A percentile compares a stretch with the other conserved stretches of the same genome.
Evolutionary conservation across 2,888 invertebrate species (phyloP).

Genomic region (Ischnus inquisitorius): DNA sequence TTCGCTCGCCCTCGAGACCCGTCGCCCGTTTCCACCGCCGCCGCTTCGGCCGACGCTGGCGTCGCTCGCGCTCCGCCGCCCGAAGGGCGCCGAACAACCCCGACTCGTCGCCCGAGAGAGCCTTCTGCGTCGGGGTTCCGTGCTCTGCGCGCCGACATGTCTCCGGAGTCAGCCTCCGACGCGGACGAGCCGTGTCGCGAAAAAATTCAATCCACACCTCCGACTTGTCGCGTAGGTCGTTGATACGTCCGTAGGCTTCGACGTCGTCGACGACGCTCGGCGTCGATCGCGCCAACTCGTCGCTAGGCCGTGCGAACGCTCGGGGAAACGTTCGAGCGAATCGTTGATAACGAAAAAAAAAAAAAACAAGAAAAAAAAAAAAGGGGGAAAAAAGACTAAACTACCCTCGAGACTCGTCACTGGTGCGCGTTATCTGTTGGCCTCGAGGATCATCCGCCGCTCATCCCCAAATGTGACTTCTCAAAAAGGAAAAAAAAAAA

Average conservation of each 20-base stretch:
- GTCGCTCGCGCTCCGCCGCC: slow-evolving; percentile 31
- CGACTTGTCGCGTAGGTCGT: slow-evolving; percentile 2
- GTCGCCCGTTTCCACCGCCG: slow-evolving; percentile 46
- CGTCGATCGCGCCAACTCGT: background rate
- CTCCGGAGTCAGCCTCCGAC: slow-evolving; percentile 77
- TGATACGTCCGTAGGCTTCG: background rate
- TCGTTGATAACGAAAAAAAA: background rate
- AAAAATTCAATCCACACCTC: slow-evolving; percentile 36
- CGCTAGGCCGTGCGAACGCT: too few relatives aligned
- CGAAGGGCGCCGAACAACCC: slow-evolving; percentile 73
- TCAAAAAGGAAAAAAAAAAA: background rate
- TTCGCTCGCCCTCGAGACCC: slow-evolving; percentile 53
- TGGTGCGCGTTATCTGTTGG: slow-evolving; percentile 30
- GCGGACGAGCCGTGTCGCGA: slow-evolving; percentile 70
- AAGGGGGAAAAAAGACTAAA: background rate
- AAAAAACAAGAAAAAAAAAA: background rate
- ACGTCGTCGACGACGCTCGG: background rate
- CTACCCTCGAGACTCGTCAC: background rate
- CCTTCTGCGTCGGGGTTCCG: slow-evolving; percentile 73
- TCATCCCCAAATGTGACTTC: background rate
- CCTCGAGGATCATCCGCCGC: slow-evolving; percentile 18
- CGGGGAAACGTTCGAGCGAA: background rate
- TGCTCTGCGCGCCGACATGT: slow-evolving; percentile 76
- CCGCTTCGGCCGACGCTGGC: slow-evolving; percentile 33
- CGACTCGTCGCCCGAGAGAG: slow-evolving; percentile 72